These are phyloP conservation scores for Thaleichthys pacificus DNA, from an alignment of 2,797 vertebrate genomes.

Conservation along the genomic window DNA sequence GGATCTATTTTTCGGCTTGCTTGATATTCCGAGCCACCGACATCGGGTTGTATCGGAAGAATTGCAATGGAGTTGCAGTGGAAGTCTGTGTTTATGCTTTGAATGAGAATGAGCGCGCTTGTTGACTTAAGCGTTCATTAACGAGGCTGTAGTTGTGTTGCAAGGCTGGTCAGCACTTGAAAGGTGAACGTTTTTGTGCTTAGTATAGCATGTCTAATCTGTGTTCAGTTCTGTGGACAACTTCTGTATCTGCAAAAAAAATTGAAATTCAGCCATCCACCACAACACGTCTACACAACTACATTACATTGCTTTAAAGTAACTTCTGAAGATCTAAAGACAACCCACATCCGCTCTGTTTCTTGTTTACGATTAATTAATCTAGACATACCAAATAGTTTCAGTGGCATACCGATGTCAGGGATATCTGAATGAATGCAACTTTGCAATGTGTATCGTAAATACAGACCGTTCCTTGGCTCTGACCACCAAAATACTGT, in stretches of 20 bases:
- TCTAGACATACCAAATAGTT: too few species aligned
- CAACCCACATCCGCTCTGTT: too few species aligned
- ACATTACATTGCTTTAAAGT: too few species aligned
- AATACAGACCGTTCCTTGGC: too few species aligned
- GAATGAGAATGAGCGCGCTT: conserved; percentile 51
- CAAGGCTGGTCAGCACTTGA: conserved; percentile 15
- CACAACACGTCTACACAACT: neutral
- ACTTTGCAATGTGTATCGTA: too few species aligned
- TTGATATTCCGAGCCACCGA: conserved; percentile 50
- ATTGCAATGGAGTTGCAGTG: neutral
- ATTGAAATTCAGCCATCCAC: too few species aligned
- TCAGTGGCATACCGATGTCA: too few species aligned
- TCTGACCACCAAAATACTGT: too few species aligned
- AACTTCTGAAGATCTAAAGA: too few species aligned
- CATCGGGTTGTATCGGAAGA: conserved; percentile 24
- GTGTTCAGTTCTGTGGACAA: conserved; percentile 20
- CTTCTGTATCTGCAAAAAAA: neutral
- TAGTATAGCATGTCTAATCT: conserved; percentile 35
- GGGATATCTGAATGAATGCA: too few species aligned
- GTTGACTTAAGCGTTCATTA: conserved; percentile 30
- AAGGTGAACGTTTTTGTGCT: conserved; percentile 45
- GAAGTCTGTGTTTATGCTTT: conserved; percentile 37
- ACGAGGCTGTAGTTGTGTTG: conserved; percentile 24
- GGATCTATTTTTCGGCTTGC: conserved; percentile 47
- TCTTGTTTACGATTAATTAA: too few species aligned